Base-by-base conservation (phyloP, 2,797 vertebrate genomes). In the Chromis chromis region DNA sequence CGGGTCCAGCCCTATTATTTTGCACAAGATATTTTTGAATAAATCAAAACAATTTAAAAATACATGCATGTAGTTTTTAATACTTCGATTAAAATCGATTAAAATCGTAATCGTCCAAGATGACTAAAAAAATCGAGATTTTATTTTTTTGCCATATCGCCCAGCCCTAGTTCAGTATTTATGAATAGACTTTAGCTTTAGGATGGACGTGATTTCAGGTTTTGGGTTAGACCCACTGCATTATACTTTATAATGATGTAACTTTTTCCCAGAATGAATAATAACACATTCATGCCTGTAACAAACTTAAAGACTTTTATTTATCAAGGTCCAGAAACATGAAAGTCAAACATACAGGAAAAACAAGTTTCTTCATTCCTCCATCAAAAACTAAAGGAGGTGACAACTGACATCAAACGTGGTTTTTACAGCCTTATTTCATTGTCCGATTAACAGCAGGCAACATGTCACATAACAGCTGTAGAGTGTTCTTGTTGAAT, bases 261-360 rank as follows among this genome's bases (percentile, higher is more conserved):
- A 7, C 17, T 19, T 19, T 44, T 12, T 19, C 42, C 42, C 16
- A 4, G 6, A 28, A 16, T n/a, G 16, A 42, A 44, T 93, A 95
- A 95, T 17, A 64, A 67, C 17, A 64, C 48, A 94, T 91, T 94
- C 92, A 93, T 94, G 94, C 94, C 93, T 94, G 92, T 93, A 95
- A 95, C 92, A 94, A 95, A 65, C 17, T 7, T 53, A 63, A 40
- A 58, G 19, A 61, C 58, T 84, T 79, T 78, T 55, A 70, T 80
- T 76, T 68, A 48, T 69, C 65, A 70, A 82, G 74, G 65, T 75
- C 72, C 65, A 70, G 78, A 86, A 67, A 49, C 59, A 58, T 28
- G 44, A 24, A 58, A 63, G 31, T 31, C 31, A 31, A 31, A 31
- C 11, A 36, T 11, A 11, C 10, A 36, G 3, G 33, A 12, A 36